Evolutionary conservation across 2,888 invertebrate species (phyloP), one percentile per base, ranked within the genome.

Genomic region (Limnephilus lunatus): DNA sequence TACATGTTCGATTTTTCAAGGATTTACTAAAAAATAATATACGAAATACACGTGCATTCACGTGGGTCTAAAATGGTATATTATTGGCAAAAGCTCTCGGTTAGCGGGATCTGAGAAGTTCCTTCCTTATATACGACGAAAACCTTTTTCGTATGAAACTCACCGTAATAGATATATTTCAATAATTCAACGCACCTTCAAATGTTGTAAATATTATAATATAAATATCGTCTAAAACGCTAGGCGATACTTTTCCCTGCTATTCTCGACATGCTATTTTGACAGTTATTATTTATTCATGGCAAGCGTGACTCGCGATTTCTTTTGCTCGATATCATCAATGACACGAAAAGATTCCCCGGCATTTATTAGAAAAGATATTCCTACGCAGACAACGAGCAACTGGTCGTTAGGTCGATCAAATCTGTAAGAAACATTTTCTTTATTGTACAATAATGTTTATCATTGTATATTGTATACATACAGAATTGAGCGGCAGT

Each of bases 361-460:
- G 25, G 7, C 68, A 68, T 68, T 25, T 68, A 68, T 68, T 68
- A 68, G 7, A 68, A n/a, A 68, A 68, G 25, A 7, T n/a, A 68
- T 68, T 11, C 48, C 9, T 14, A 68, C 68, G 25, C 68, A 68
- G 9, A 68, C 25, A 68, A 68, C 68, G 25, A 68, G 68, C 68
- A 68, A 68, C 68, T n/a, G 68, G n/a, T 68, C 68, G 68, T 68
- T 82, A 82, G 31, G 32, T 82, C 82, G 15, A 32, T 82, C 19
- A 32, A 82, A 32, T 82, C 31, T 86, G 12, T 30, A 53, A 30
- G 39, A 86, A 86, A 86, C 48, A 44, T 86, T 86, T 86, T 39
- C 48, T 44, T 35, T 32, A 32, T 30, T 86, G 86, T 44, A 48
- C 86, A n/a, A 44, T 86, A 86, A 86, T 86, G 48, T 44, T 39